phyloP scores from a whole-genome alignment of 2,888 invertebrate genomes.

The Rotaria macrura region DNA sequence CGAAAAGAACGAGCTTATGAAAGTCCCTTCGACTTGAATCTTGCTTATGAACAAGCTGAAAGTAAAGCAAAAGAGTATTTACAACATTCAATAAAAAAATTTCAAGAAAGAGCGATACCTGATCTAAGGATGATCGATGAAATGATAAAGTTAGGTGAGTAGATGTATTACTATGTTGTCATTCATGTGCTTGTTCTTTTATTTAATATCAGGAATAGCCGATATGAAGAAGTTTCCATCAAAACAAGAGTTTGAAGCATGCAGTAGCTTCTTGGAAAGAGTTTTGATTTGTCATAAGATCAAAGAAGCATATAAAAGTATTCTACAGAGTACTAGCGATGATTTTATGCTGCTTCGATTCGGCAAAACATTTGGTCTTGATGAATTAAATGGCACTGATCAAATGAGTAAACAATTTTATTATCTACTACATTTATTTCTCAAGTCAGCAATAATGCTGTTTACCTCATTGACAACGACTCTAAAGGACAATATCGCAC shows the following conservation, averaged over 20 bases:
- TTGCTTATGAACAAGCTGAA: not conserved
- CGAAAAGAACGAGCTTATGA: not conserved
- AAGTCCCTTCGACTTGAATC: not conserved
- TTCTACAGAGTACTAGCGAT: not conserved
- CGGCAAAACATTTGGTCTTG: not conserved
- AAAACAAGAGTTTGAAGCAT: not conserved
- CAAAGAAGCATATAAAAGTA: not conserved
- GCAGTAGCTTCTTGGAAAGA: not conserved
- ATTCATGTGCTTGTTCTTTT: not conserved
- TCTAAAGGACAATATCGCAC: not conserved
- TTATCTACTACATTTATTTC: not conserved
- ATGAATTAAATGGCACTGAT: not conserved
- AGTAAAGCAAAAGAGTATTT: not conserved
- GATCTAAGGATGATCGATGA: not conserved
- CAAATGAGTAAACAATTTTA: not conserved
- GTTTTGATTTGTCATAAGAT: not conserved
- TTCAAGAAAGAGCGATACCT: not conserved
- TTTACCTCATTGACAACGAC: too few species aligned
- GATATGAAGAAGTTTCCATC: not conserved
- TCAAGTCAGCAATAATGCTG: not conserved
- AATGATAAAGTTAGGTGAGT: not conserved
- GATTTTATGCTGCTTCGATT: constrained; percentile 12
- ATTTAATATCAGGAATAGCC: not conserved
- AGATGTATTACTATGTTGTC: not conserved
- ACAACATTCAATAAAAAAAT: not conserved